Conservation (phyloP, 1,140 invertebrate genomes). For the Drosophila pectinifera region DNA sequence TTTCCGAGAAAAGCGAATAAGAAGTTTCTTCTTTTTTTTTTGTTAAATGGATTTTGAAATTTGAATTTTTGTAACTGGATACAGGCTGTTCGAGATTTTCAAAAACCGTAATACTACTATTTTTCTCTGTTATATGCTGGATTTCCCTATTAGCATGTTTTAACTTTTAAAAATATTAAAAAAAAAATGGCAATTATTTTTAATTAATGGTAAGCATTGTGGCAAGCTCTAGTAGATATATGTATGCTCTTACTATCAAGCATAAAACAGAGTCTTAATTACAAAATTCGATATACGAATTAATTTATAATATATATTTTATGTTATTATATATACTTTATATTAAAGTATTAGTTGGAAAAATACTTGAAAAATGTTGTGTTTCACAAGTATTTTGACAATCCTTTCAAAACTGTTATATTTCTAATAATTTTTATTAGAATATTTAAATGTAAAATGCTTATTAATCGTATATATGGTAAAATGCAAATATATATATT, state of each 20-base stretch:
- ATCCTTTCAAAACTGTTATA: neutral
- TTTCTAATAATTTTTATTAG: neutral
- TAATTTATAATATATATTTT: neutral
- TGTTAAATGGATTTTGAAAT: slow-evolving; percentile 3
- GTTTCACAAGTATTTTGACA: neutral
- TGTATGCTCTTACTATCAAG: neutral
- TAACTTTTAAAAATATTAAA: neutral
- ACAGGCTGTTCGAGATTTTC: neutral
- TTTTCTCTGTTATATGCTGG: neutral
- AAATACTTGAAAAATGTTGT: no score
- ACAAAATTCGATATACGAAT: neutral
- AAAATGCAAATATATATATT: neutral
- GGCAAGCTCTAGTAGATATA: slow-evolving; percentile 1
- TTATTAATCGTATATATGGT: neutral
- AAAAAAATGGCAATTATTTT: neutral
- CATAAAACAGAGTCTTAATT: neutral
- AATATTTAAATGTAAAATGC: slow-evolving; percentile 12
- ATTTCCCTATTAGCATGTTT: neutral
- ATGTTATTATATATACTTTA: neutral
- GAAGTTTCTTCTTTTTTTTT: neutral
- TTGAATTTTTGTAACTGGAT: slow-evolving; percentile 2
- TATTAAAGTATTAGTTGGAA: neutral
- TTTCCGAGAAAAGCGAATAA: neutral
- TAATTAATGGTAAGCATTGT: neutral
- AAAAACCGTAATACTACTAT: neutral